phyloP scores from a whole-genome alignment of 1,140 invertebrate genomes.

The Formica selysi region DNA sequence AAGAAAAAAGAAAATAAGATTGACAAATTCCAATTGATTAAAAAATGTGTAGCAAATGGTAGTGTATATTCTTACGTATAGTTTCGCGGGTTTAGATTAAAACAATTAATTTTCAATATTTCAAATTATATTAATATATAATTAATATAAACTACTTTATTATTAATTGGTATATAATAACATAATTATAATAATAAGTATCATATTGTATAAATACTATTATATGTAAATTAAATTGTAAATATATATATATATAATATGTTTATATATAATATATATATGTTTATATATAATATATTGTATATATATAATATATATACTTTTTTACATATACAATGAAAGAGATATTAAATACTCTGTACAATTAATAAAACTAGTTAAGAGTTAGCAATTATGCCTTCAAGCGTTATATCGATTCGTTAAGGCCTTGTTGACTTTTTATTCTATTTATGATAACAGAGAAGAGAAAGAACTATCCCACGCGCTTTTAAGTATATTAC shows the following conservation, averaged over 20 bases:
- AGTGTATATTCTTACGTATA: not conserved
- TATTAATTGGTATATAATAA: not conserved
- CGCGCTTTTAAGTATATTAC: conserved; percentile 31
- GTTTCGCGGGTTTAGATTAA: not conserved
- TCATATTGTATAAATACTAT: too few relatives aligned
- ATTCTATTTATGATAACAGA: not conserved
- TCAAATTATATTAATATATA: not conserved
- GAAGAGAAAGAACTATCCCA: not conserved
- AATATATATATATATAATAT: not conserved
- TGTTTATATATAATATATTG: not conserved
- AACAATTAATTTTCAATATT: not conserved
- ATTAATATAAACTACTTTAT: not conserved
- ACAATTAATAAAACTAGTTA: not conserved
- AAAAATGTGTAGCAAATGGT: conserved; percentile 1
- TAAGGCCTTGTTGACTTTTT: conserved; percentile 14
- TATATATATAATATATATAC: not conserved
- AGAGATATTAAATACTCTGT: conserved; percentile 2
- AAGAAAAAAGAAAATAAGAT: not conserved
- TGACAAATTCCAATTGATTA: not conserved
- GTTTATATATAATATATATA: not conserved
- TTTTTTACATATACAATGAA: not conserved
- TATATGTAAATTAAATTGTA: not conserved
- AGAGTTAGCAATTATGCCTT: not conserved
- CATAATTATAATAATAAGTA: not conserved
- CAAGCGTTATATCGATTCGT: not conserved